Conservation (phyloP, 2,797 vertebrate genomes). For the Pteronotus mesoamericanus region DNA sequence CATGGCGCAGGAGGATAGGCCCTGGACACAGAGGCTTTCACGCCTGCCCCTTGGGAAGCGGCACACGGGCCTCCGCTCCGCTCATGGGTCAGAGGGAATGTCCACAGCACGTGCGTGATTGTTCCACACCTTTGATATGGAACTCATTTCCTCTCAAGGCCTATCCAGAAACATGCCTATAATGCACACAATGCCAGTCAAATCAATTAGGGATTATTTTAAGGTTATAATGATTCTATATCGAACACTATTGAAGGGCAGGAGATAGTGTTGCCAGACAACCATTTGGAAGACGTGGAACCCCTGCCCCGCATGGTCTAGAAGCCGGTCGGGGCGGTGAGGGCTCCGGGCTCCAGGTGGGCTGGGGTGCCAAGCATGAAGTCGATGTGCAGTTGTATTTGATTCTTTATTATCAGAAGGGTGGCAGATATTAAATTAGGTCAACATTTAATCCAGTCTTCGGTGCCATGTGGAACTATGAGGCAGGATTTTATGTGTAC, state of each 20-base stretch:
- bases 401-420: background rate
- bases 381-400: accelerated
- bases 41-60: background rate
- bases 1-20: no score
- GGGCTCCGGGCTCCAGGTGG: background rate
- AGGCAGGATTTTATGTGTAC: accelerated
- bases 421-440: background rate
- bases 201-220: no score
- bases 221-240: background rate
- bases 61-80: background rate
- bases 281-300: background rate
- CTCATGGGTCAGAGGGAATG: background rate
- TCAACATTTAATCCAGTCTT: background rate
- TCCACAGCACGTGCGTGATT: accelerated
- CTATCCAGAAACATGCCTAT: background rate
- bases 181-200: background rate
- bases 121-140: background rate
- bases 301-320: background rate
- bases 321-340: accelerated
- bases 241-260: accelerated
- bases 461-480: background rate
- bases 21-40: background rate
- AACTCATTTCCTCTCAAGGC: background rate
- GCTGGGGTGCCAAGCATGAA: no score
- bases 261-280: background rate